Conservation (phyloP, 2,888 invertebrate genomes). For the Leptinotarsa tumamoca region DNA sequence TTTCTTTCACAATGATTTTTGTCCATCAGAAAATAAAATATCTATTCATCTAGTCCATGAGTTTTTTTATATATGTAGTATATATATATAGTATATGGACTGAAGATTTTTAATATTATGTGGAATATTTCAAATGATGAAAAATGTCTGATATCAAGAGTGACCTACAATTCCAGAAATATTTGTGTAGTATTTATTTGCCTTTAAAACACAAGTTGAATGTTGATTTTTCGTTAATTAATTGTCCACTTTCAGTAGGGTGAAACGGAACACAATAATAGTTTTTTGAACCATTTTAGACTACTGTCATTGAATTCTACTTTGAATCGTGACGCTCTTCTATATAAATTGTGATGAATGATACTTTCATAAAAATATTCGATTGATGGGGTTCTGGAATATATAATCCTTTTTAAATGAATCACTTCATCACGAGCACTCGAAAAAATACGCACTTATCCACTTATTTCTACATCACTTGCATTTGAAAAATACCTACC, state of each 20-base stretch:
- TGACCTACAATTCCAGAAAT: too few species aligned
- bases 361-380: background rate
- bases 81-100: too few species aligned
- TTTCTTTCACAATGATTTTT: too few species aligned
- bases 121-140: too few species aligned
- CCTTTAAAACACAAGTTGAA: too few species aligned
- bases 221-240: too few species aligned
- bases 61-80: too few species aligned
- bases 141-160: too few species aligned
- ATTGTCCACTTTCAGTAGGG: background rate
- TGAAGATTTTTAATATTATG: too few species aligned
- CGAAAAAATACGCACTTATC: slow-evolving; percentile 28
- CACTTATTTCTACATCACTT: slow-evolving; percentile 31
- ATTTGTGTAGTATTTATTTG: too few species aligned
- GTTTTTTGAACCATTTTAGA: background rate
- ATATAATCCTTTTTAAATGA: slow-evolving; percentile 16
- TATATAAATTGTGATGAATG: background rate
- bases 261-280: background rate
- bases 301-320: background rate
- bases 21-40: too few species aligned
- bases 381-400: background rate
- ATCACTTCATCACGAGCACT: slow-evolving; percentile 22
- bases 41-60: too few species aligned
- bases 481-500: slow-evolving; percentile 51
- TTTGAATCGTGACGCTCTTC: background rate